Percentiles rank a stretch among this genome's conserved stretches.
These are phyloP conservation scores for Enteromius argenteus DNA, from an alignment of 2,797 vertebrate genomes.

Conservation along the genomic window DNA sequence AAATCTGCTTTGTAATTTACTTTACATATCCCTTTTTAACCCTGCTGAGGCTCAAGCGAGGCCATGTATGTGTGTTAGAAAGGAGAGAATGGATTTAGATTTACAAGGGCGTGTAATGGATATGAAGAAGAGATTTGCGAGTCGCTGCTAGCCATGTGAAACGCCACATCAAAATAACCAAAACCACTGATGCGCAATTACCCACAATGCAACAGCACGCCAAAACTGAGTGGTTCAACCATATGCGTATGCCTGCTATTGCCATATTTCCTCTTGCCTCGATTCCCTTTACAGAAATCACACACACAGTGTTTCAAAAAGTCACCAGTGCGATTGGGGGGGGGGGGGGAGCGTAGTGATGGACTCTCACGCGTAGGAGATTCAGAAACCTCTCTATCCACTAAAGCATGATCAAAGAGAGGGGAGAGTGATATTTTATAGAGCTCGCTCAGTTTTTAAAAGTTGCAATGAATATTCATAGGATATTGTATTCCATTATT, in stretches of 20 bases:
- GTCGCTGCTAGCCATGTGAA: constrained; percentile 25
- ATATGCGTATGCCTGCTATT: constrained; percentile 13
- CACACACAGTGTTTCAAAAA: neutral
- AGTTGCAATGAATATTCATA: constrained; percentile 61
- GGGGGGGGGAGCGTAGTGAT: neutral
- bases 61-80: neutral
- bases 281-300: constrained; percentile 14
- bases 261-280: constrained; percentile 20
- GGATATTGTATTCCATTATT: constrained; percentile 63
- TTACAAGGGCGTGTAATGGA: constrained; percentile 20
- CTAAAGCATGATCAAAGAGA: constrained; percentile 42
- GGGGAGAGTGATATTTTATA: constrained; percentile 35
- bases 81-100: constrained; percentile 21
- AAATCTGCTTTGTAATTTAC: constrained; percentile 51
- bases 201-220: constrained; percentile 46
- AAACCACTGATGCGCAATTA: constrained; percentile 30
- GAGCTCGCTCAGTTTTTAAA: constrained; percentile 31
- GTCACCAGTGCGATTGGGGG: neutral
- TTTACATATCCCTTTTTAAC: constrained; percentile 56
- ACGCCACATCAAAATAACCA: constrained; percentile 38
- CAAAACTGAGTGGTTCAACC: constrained; percentile 20
- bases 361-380: constrained; percentile 11
- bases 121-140: constrained; percentile 41
- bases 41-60: constrained; percentile 3
- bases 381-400: constrained; percentile 43